Conservation (phyloP, 2,113 vertebrate genomes). For the Protobothrops mucrosquamatus region DNA sequence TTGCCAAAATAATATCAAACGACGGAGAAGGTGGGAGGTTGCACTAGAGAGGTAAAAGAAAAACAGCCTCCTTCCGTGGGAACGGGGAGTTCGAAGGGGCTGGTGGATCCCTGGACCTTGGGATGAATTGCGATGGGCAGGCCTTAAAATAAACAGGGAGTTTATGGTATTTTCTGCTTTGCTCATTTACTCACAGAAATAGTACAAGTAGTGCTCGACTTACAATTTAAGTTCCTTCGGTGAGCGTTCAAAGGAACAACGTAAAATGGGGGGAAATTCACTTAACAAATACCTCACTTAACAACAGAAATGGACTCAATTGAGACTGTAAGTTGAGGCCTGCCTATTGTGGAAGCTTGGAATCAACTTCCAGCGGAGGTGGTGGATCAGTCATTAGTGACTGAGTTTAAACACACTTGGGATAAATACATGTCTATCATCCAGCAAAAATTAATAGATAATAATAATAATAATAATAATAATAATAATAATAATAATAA, state of each 20-base stretch:
- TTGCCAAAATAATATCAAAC: conserved; percentile 23
- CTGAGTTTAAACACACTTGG: background rate
- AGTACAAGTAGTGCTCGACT: background rate
- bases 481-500: too few relatives aligned
- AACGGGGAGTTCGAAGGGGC: background rate
- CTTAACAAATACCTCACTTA: background rate
- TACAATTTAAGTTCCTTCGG: background rate
- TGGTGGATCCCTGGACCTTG: background rate
- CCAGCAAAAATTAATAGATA: background rate
- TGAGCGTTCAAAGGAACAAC: background rate
- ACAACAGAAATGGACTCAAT: background rate
- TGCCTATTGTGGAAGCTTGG: background rate
- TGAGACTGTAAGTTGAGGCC: background rate
- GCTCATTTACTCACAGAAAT: background rate
- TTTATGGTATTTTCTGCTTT: too few relatives aligned
- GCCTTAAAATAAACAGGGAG: background rate
- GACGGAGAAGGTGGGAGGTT: background rate
- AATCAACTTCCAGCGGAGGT: background rate
- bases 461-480: too few relatives aligned
- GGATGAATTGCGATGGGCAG: background rate
- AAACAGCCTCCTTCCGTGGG: background rate
- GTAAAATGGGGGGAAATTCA: background rate
- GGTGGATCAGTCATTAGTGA: background rate
- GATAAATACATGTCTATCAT: background rate
- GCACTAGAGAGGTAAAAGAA: conserved; percentile 40